Conservation (phyloP, 2,888 invertebrate species). For the Halocaridina rubra region DNA sequence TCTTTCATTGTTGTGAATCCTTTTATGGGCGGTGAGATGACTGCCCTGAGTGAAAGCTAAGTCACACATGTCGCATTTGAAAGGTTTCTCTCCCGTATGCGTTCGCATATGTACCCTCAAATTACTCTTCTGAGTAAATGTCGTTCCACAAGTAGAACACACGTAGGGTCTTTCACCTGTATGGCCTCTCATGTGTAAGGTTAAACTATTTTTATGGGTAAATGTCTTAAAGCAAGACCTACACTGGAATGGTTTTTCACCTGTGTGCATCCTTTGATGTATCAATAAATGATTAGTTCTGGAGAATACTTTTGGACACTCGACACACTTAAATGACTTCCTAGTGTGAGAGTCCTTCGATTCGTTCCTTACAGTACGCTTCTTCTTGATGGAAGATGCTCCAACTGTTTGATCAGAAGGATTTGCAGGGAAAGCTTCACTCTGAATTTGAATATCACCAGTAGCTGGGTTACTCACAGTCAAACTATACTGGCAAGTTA, state of each 20-base stretch:
- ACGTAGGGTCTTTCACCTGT: slow-evolving; percentile 61
- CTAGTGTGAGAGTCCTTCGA: too few species aligned
- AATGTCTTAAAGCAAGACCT: slow-evolving; percentile 54
- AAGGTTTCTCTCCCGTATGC: slow-evolving; percentile 63
- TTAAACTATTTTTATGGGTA: slow-evolving; percentile 58
- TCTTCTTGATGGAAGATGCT: slow-evolving; percentile 32
- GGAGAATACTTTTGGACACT: slow-evolving; percentile 55
- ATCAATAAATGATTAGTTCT: slow-evolving; percentile 54
- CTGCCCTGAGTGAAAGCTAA: slow-evolving; percentile 57
- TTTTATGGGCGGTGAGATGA: slow-evolving; percentile 57
- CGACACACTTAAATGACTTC: too few species aligned
- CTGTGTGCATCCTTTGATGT: slow-evolving; percentile 57
- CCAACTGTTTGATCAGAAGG: slow-evolving; percentile 28
- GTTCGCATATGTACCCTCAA: slow-evolving; percentile 54
- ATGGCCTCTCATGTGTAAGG: slow-evolving; percentile 59
- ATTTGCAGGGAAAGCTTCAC: slow-evolving; percentile 56
- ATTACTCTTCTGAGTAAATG: slow-evolving; percentile 62
- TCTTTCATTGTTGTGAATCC: slow-evolving; percentile 73
- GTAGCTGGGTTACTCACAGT: slow-evolving; percentile 61
- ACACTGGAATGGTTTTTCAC: slow-evolving; percentile 61
- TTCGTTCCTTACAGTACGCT: slow-evolving; percentile 6
- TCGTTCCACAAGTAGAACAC: slow-evolving; percentile 45
- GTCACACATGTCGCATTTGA: slow-evolving; percentile 58
- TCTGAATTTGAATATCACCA: slow-evolving; percentile 61
- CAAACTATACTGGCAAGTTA: slow-evolving; percentile 56